A percentile compares a stretch with the other conserved stretches of the same genome.
Conservation (phyloP, 1,140 invertebrate genomes). For the Magallana ariakensis region DNA sequence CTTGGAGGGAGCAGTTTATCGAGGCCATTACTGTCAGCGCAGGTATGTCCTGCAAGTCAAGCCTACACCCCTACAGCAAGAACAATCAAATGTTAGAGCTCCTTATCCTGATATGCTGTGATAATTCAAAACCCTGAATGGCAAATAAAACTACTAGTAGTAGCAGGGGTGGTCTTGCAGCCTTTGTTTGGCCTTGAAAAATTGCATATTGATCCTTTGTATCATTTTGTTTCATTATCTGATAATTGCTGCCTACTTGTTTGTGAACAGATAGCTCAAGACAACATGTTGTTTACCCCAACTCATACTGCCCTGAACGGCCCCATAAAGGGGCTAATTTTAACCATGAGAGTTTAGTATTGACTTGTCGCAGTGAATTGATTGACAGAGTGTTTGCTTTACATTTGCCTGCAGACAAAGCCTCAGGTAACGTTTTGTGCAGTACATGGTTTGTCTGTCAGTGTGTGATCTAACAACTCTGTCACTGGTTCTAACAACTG, state of each 20-base stretch:
- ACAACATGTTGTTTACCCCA: too few relatives aligned
- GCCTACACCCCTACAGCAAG: not conserved
- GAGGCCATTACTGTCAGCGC: slow-evolving; percentile 96
- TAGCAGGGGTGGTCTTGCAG: not conserved
- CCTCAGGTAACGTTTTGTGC: slow-evolving; percentile 24
- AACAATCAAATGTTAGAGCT: not conserved
- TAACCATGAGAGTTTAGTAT: not conserved
- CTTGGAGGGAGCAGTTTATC: slow-evolving; percentile 99
- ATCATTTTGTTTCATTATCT: too few relatives aligned
- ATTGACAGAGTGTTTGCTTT: slow-evolving; percentile 3
- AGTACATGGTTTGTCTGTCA: slow-evolving; percentile 22
- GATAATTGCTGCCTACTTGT: too few relatives aligned
- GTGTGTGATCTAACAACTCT: not conserved
- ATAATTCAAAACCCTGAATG: not conserved
- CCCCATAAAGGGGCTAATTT: not conserved
- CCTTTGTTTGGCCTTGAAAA: not conserved
- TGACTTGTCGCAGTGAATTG: not conserved
- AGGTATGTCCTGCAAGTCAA: slow-evolving; percentile 81
- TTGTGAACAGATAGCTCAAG: too few relatives aligned
- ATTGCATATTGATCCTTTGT: not conserved
- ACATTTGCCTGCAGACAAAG: slow-evolving; percentile 37
- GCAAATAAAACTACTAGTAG: not conserved
- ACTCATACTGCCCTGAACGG: too few relatives aligned
- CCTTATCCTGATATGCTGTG: not conserved
- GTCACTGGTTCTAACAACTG: not conserved